A percentile compares a stretch with the other conserved stretches of the same genome.
Conservation (phyloP, 2,113 vertebrate species). For the Heterocephalus glaber region DNA sequence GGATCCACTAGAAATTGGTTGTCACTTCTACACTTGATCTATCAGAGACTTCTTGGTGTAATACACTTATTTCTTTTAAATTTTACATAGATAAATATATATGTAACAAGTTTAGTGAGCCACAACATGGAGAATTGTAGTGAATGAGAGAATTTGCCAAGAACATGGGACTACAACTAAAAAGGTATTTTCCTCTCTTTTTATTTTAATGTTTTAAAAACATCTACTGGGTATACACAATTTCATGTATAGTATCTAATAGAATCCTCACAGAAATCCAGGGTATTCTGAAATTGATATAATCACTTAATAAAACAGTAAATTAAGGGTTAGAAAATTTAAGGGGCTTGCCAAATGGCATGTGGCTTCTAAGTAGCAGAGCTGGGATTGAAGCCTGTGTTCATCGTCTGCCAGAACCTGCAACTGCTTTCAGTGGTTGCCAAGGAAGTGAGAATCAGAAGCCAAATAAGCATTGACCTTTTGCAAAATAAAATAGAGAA, state of each 20-base stretch:
- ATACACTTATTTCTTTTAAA: not conserved
- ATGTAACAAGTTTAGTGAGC: not conserved
- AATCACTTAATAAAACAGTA: constrained; percentile 64
- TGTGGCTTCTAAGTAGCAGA: not conserved
- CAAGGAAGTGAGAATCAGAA: constrained; percentile 13
- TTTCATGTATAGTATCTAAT: not conserved
- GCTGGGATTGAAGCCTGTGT: not conserved
- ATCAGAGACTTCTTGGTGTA: not conserved
- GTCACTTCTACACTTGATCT: not conserved
- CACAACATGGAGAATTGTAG: not conserved
- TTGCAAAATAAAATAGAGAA: constrained; percentile 42
- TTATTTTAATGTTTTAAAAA: constrained; percentile 23
- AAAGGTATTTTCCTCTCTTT: not conserved
- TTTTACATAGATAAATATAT: not conserved
- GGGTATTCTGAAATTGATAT: constrained; percentile 32
- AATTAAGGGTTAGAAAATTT: constrained; percentile 49
- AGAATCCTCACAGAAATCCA: not conserved
- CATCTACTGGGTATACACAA: not conserved
- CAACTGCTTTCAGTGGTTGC: constrained; percentile 23
- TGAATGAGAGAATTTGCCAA: not conserved
- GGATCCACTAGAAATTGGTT: not conserved
- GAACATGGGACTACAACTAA: not conserved
- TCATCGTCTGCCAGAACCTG: constrained; percentile 29
- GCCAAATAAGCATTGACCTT: constrained; percentile 43
- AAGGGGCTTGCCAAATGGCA: constrained; percentile 43